Evolutionary conservation across 2,888 invertebrate genomes (phyloP).

Genomic region (Synergus gifuensis): DNA sequence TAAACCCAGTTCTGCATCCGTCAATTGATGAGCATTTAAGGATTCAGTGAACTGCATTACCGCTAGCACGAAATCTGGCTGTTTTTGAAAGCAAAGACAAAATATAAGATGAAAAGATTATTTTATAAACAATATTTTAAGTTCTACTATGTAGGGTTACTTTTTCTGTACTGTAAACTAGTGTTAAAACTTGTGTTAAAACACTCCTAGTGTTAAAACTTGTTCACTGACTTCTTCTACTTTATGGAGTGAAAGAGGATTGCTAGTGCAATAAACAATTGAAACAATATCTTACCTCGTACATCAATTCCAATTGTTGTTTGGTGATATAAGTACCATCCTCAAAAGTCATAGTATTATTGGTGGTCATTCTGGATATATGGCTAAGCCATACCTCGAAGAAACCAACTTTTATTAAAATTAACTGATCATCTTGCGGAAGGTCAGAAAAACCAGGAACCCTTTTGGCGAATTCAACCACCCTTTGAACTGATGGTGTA

Average conservation of each 20-base stretch:
- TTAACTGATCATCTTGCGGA: conserved; percentile 97
- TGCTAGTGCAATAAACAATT: too few species aligned
- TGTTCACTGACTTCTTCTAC: too few species aligned
- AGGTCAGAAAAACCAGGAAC: conserved; percentile 95
- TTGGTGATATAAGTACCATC: conserved; percentile 92
- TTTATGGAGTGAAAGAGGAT: too few species aligned
- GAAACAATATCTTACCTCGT: conserved; percentile 82
- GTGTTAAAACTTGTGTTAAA: too few species aligned
- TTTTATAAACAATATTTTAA: too few species aligned
- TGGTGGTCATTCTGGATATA: conserved; percentile 88
- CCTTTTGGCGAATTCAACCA: conserved; percentile 97
- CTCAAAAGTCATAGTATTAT: conserved; percentile 90
- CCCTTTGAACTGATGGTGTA: conserved; percentile 94
- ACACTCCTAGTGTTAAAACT: too few species aligned
- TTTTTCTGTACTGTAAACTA: too few species aligned
- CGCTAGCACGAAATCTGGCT: conserved; percentile 91
- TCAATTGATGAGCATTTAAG: conserved; percentile 86
- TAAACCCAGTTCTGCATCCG: conserved; percentile 94
- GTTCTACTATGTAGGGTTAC: too few species aligned
- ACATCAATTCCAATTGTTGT: conserved; percentile 91
- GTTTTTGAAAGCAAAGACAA: conserved; percentile 60
- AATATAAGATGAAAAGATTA: neutral
- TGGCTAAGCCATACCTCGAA: conserved; percentile 97
- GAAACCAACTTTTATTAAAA: conserved; percentile 97
- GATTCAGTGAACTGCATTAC: conserved; percentile 89